Percentiles rank a stretch among this genome's conserved stretches.
These are phyloP conservation scores for Drosophila neonasuta DNA, from an alignment of 2,888 invertebrate species.

Conservation along the genomic window DNA sequence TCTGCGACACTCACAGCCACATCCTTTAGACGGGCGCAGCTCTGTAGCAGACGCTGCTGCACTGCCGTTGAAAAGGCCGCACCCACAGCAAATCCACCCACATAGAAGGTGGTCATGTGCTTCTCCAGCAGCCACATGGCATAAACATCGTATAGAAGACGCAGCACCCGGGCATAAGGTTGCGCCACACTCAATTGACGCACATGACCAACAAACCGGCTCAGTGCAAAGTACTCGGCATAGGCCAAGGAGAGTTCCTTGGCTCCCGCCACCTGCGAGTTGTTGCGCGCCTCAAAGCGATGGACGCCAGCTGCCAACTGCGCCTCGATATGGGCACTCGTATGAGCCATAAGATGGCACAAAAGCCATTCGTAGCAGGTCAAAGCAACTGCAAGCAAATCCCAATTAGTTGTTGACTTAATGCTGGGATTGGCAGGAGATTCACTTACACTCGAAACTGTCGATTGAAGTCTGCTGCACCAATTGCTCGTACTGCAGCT, in stretches of 20 bases:
- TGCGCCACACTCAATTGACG: conserved; percentile 79
- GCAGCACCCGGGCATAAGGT: conserved; percentile 81
- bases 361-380: conserved; percentile 92
- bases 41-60: conserved; percentile 86
- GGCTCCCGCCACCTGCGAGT: conserved; percentile 91
- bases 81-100: conserved; percentile 83
- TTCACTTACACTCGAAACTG: conserved; percentile 77
- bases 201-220: conserved; percentile 73
- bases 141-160: conserved; percentile 84
- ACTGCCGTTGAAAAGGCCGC: conserved; percentile 85
- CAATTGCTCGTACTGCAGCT: conserved; percentile 51
- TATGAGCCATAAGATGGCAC: conserved; percentile 89
- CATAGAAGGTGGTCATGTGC: conserved; percentile 88
- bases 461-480: conserved; percentile 41
- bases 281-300: conserved; percentile 89
- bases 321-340: conserved; percentile 85
- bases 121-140: conserved; percentile 86
- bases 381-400: conserved; percentile 85
- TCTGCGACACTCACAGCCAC: conserved; percentile 91
- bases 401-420: not conserved
- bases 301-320: conserved; percentile 85
- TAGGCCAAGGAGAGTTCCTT: conserved; percentile 89
- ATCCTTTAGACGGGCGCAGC: conserved; percentile 88
- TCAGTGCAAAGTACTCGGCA: conserved; percentile 87
- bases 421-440: not conserved